Evolutionary conservation across 2,113 vertebrate species (phyloP), one percentile per base, ranked within the genome.

Genomic region (Gopherus flavomarginatus): DNA sequence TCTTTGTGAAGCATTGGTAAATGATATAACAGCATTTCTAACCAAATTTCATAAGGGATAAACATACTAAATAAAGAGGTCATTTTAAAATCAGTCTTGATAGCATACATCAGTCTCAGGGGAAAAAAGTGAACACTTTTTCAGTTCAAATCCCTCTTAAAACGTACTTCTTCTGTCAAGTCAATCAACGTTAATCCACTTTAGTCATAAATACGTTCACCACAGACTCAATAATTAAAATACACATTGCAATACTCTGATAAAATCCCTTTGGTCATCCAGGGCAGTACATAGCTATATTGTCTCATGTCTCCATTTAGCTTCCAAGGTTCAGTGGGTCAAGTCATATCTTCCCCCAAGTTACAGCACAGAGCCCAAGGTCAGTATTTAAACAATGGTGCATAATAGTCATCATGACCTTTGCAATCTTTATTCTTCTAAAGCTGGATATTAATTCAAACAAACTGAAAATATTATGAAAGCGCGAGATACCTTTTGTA

Each of bases 21-120:
- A 78, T 47, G 24, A 78, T 77, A 42, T 27, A 27, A 14, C 24
- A 47, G 24, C 24, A 78, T 78, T 78, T 47, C 42, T 47, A 86
- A 92, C 93, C 94, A 93, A 90, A 92, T 92, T 95, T 95, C 50
- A 94, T 1, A 17, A 50, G n/a, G 89, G 57, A 86, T 93, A 85
- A 93, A 93, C 87, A 65, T 38, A 85, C 50, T 81, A 59, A n/a
- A 90, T 90, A 49, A 93, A 97, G 56, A 11, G 72, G 4, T 11
- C 44, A 94, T 95, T 95, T 50, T 44, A 92, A 88, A 93, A 91
- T 85, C 86, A 85, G 38, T 75, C 49, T 92, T 95, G 53, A 91
- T 31, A 81, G 81, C 62, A 42, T 77, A 80, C 24, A 26, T 19
- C 89, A 94, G 35, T 5, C 27, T 86, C 4, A 0, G 1, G 47